Percentiles rank a stretch among this genome's conserved stretches.
Evolutionary conservation across 2,797 vertebrate species (phyloP).

Genomic region (Spinibarbus caldwelli): DNA sequence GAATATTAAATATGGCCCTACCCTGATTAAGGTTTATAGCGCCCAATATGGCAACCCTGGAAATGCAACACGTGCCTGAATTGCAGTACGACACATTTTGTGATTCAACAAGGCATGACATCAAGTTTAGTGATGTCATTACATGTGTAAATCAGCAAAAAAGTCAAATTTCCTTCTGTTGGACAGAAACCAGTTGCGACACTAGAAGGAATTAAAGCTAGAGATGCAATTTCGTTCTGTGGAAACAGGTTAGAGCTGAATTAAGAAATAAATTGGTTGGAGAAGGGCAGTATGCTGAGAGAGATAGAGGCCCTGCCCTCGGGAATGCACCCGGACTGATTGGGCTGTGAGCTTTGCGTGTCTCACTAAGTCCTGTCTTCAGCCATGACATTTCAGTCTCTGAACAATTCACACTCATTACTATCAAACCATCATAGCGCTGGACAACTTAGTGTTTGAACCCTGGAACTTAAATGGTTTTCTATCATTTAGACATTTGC

Average conservation of each 20-base stretch:
- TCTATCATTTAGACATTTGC: constrained; percentile 7
- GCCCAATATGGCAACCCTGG: neutral
- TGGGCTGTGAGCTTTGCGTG: constrained; percentile 57
- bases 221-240: constrained; percentile 32
- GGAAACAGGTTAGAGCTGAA: constrained; percentile 47
- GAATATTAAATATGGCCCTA: neutral
- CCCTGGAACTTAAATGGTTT: neutral
- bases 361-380: constrained; percentile 59
- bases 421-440: constrained; percentile 29
- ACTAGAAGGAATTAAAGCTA: too few species aligned
- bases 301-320: constrained; percentile 12
- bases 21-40: neutral
- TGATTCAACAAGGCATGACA: neutral
- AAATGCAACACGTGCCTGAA: neutral
- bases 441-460: constrained; percentile 12
- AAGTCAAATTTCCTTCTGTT: neutral
- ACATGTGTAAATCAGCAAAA: too few species aligned
- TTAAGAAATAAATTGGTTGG: constrained; percentile 49
- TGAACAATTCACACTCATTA: constrained; percentile 34
- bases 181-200: constrained; percentile 36
- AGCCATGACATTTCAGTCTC: constrained; percentile 28
- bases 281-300: constrained; percentile 31
- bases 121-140: neutral
- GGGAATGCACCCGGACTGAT: constrained; percentile 41
- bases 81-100: neutral